Evolutionary conservation across 2,113 vertebrate genomes (phyloP).

Genomic region (Anseranas semipalmata): DNA sequence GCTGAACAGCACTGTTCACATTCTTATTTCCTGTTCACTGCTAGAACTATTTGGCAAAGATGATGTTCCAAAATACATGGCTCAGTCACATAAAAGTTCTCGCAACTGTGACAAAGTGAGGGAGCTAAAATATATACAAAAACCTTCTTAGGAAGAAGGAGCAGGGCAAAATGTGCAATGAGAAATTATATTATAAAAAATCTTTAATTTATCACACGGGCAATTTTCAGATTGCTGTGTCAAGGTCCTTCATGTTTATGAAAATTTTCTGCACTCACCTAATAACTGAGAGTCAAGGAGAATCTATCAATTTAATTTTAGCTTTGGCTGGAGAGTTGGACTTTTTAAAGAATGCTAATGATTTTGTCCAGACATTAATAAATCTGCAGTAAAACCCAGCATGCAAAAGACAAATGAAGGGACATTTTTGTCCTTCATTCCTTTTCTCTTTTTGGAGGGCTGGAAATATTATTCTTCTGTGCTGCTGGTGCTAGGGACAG

Average conservation of each 20-base stretch:
- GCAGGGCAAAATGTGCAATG: background rate
- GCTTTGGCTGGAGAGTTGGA: slow-evolving; percentile 54
- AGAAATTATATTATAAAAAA: slow-evolving; percentile 26
- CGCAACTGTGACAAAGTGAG: background rate
- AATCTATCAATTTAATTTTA: slow-evolving; percentile 66
- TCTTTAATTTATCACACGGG: slow-evolving; percentile 51
- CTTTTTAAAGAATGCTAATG: slow-evolving; percentile 57
- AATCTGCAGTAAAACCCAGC: slow-evolving; percentile 32
- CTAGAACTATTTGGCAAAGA: background rate
- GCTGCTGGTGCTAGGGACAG: background rate
- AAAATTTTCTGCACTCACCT: slow-evolving; percentile 36
- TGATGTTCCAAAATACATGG: background rate
- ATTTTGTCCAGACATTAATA: slow-evolving; percentile 51
- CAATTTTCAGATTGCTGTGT: slow-evolving; percentile 38
- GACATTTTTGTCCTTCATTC: slow-evolving; percentile 34
- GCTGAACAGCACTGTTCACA: background rate
- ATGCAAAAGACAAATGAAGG: slow-evolving; percentile 12
- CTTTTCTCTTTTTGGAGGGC: background rate
- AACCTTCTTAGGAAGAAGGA: slow-evolving; percentile 14
- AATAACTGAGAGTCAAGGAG: slow-evolving; percentile 57
- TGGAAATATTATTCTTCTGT: background rate
- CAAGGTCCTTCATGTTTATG: slow-evolving; percentile 65
- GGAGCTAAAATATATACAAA: background rate
- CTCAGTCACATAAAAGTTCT: background rate
- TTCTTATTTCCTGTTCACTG: background rate